Evolutionary conservation across 1,140 invertebrate species (phyloP).

Genomic region (Drosophila biarmipes): DNA sequence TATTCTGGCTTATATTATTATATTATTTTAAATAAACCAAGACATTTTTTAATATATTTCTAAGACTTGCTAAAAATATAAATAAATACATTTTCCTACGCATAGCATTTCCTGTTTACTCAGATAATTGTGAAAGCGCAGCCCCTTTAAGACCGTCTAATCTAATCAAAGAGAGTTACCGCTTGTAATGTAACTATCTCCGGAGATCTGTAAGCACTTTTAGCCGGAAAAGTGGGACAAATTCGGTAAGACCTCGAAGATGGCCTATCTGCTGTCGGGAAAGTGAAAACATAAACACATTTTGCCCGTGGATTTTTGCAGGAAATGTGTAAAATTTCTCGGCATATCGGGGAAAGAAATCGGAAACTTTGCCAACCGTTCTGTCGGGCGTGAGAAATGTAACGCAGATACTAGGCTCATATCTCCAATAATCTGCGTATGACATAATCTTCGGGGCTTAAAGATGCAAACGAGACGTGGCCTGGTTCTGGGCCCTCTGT

Average conservation of each 20-base stretch:
- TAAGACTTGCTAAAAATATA: too few relatives aligned
- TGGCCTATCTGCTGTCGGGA: conserved; percentile 37
- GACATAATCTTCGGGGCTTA: conserved; percentile 74
- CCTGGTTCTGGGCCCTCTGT: conserved; percentile 19
- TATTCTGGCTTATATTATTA: too few relatives aligned
- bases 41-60: too few relatives aligned
- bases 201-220: conserved; percentile 38
- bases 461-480: conserved; percentile 71
- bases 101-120: conserved; percentile 7
- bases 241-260: conserved; percentile 21
- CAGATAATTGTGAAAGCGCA: background rate
- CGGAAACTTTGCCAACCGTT: conserved; percentile 50
- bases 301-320: conserved; percentile 46
- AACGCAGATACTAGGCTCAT: conserved; percentile 54
- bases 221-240: conserved; percentile 51
- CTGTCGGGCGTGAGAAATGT: conserved; percentile 72
- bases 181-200: conserved; percentile 58
- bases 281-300: conserved; percentile 71
- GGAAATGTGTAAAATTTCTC: conserved; percentile 71
- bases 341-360: conserved; percentile 60
- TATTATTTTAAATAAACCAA: too few relatives aligned
- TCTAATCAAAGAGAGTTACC: conserved; percentile 72
- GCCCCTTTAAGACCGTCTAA: conserved; percentile 27
- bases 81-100: background rate
- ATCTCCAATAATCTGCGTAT: conserved; percentile 60